These are phyloP conservation scores for Rhea americana DNA, from an alignment of 2,113 vertebrate genomes.

Conservation along the genomic window DNA sequence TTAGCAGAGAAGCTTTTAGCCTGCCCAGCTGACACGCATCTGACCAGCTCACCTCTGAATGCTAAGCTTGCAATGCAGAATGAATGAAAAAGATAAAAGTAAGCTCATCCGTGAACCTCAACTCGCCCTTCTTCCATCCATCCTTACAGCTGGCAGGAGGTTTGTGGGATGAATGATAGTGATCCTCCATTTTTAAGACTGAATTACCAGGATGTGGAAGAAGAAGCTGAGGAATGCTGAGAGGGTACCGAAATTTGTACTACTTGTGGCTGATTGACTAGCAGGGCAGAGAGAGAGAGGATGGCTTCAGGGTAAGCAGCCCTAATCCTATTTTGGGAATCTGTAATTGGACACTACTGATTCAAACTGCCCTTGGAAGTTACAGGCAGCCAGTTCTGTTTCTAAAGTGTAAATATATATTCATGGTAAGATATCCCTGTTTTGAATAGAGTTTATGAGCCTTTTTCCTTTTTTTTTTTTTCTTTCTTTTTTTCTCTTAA, in stretches of 20 bases:
- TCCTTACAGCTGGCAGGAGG: not conserved
- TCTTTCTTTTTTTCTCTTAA: not conserved
- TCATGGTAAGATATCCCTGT: not conserved
- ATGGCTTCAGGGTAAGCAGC: not conserved
- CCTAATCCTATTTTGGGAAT: not conserved
- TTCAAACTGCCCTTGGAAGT: not conserved
- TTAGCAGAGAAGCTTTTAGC: not conserved
- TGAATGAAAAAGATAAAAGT: not conserved
- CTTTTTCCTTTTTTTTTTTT: not conserved
- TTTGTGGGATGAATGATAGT: not conserved
- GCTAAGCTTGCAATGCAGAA: not conserved
- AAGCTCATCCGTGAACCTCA: not conserved
- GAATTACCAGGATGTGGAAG: not conserved
- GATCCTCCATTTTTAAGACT: conserved; percentile 4
- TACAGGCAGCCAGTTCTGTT: not conserved
- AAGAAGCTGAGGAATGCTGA: not conserved
- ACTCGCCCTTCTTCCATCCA: not conserved
- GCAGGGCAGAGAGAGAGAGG: not conserved
- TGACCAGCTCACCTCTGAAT: not conserved
- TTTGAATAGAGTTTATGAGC: not conserved
- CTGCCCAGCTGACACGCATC: not conserved
- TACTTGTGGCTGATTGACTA: not conserved
- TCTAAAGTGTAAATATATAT: not conserved
- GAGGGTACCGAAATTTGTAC: not conserved
- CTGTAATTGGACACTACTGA: not conserved